Conservation (phyloP, 1,140 invertebrate genomes). For the Goniozus legneri region DNA sequence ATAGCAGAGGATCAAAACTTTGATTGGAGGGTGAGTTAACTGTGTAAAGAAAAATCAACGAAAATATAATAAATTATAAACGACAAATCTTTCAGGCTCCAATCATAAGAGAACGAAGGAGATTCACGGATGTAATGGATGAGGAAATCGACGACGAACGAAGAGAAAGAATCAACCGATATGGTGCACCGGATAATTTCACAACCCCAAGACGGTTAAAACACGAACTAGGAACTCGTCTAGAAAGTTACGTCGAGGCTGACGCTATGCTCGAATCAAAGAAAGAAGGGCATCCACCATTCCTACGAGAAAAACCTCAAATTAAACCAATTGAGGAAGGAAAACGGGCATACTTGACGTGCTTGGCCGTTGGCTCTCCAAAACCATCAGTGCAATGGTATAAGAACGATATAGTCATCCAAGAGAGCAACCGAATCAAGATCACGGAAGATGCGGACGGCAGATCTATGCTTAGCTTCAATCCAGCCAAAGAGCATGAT, state of each 20-base stretch:
- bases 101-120: constrained; percentile 81
- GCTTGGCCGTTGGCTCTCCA: constrained; percentile 85
- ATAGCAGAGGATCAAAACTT: constrained; percentile 64
- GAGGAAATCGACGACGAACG: constrained; percentile 92
- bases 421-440: constrained; percentile 74
- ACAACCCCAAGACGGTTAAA: constrained; percentile 68
- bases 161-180: constrained; percentile 73
- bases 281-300: constrained; percentile 73
- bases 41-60: no score
- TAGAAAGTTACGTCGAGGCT: constrained; percentile 79
- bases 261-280: constrained; percentile 78
- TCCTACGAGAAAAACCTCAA: constrained; percentile 80
- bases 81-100: constrained; percentile 69
- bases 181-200: constrained; percentile 67
- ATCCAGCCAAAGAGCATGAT: constrained; percentile 74
- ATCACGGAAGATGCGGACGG: constrained; percentile 73
- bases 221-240: constrained; percentile 75
- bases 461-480: constrained; percentile 72
- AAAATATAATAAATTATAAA: no score
- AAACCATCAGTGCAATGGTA: constrained; percentile 94
- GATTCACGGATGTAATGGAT: constrained; percentile 93
- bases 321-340: constrained; percentile 75
- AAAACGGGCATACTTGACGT: constrained; percentile 73
- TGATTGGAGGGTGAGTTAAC: constrained; percentile 71
- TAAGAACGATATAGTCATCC: constrained; percentile 83